These are phyloP conservation scores for Phrynocephalus guinanensis DNA, from an alignment of 2,797 vertebrate genomes.

Conservation along the genomic window DNA sequence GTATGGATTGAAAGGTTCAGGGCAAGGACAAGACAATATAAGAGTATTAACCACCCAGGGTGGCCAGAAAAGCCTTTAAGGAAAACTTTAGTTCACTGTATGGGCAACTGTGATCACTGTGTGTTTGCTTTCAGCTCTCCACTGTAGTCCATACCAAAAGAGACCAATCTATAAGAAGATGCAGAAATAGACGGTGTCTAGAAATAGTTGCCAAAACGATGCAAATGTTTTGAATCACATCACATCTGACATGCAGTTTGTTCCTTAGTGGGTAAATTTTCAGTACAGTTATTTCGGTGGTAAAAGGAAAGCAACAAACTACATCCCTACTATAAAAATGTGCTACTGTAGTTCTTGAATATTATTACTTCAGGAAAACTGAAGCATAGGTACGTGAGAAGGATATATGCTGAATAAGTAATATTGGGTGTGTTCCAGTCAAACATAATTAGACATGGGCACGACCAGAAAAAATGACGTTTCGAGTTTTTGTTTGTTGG, in stretches of 20 bases:
- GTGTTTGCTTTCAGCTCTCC: too few species aligned
- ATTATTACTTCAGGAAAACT: neutral
- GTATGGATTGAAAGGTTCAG: too few species aligned
- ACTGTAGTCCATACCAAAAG: too few species aligned
- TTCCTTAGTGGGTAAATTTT: neutral
- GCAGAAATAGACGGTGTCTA: too few species aligned
- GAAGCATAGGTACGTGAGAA: neutral
- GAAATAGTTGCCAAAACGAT: neutral
- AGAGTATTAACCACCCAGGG: too few species aligned
- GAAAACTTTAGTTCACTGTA: too few species aligned
- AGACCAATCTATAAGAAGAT: too few species aligned
- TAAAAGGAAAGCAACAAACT: neutral
- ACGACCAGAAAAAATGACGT: too few species aligned
- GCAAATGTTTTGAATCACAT: neutral
- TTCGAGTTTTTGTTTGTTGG: too few species aligned
- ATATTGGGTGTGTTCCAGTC: neutral
- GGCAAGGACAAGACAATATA: too few species aligned
- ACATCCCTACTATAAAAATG: neutral
- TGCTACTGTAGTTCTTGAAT: neutral
- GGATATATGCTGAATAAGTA: neutral
- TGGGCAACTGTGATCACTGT: too few species aligned
- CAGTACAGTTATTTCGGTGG: neutral
- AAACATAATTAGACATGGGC: neutral
- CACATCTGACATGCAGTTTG: neutral
- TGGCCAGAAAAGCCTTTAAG: too few species aligned